Conservation (phyloP, 2,113 vertebrate genomes). For the Lasiurus borealis region DNA sequence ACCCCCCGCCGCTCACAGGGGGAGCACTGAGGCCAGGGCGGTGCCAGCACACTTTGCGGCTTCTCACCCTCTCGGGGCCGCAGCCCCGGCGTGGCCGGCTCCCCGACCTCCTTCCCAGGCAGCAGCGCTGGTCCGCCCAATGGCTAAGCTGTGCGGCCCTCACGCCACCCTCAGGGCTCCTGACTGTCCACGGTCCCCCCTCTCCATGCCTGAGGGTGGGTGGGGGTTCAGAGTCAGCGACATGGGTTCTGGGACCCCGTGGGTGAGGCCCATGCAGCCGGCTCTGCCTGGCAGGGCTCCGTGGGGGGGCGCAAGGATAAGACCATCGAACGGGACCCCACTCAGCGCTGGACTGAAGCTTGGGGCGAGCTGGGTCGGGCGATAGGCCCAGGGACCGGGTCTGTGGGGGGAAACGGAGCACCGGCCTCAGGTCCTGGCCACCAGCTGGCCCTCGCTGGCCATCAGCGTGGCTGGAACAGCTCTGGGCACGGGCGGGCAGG, state of each 20-base stretch:
- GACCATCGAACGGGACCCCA: too few species aligned
- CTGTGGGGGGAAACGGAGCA: background rate
- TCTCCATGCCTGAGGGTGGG: too few species aligned
- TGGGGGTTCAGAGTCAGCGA: background rate
- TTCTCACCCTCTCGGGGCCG: background rate
- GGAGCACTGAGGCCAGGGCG: background rate
- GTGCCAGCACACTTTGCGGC: background rate
- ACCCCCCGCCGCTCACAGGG: too few species aligned
- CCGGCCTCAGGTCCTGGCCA: background rate
- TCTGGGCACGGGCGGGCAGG: background rate
- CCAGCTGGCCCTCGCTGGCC: rapidly evolving
- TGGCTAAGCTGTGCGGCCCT: background rate
- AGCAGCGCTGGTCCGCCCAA: background rate
- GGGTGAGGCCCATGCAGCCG: too few species aligned
- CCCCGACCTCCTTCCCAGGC: background rate
- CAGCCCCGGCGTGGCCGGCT: rapidly evolving
- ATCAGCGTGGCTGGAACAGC: background rate
- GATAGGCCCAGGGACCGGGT: rapidly evolving
- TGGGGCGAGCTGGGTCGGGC: rapidly evolving
- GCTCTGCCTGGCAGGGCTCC: background rate
- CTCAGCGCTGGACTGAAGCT: background rate
- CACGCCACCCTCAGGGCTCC: too few species aligned
- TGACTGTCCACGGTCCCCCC: too few species aligned
- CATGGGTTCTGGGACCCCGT: background rate
- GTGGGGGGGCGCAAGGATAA: too few species aligned